Percentiles rank a stretch among this genome's conserved stretches.
Evolutionary conservation across 2,797 vertebrate genomes (phyloP).

Genomic region (Tamandua tetradactyla): DNA sequence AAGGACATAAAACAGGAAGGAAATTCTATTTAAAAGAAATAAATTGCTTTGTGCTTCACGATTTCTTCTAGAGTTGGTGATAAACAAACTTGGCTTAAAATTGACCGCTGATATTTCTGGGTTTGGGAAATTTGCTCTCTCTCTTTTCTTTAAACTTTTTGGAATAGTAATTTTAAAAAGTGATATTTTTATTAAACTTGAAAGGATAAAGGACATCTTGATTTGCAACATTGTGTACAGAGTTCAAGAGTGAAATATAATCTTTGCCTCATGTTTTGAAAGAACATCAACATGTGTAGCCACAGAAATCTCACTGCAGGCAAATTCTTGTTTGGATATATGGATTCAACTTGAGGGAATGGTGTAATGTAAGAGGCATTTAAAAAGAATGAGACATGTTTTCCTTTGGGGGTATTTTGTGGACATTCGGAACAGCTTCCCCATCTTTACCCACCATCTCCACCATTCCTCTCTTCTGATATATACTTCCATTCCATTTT

Average conservation of each 20-base stretch:
- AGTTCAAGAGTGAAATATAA: neutral
- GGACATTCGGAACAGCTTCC: fast-evolving
- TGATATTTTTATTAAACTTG: neutral
- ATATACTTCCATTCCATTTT: neutral
- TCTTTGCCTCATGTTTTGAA: neutral
- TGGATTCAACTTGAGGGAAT: neutral
- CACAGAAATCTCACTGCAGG: neutral
- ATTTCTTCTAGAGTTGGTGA: neutral
- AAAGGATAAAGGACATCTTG: neutral
- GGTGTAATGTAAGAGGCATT: neutral
- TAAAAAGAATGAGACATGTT: neutral
- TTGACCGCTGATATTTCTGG: neutral
- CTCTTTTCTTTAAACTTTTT: neutral
- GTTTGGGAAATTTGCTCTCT: neutral
- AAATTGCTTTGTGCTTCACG: neutral
- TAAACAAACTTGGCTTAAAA: neutral
- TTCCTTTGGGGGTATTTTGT: neutral
- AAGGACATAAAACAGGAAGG: neutral
- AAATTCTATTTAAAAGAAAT: neutral
- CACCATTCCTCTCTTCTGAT: neutral
- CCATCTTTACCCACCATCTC: neutral
- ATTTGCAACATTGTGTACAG: neutral
- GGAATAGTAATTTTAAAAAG: neutral
- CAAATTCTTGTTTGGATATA: neutral
- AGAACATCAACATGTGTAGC: neutral